Conservation (phyloP, 1,140 invertebrate genomes). For the Magallana ariakensis region DNA sequence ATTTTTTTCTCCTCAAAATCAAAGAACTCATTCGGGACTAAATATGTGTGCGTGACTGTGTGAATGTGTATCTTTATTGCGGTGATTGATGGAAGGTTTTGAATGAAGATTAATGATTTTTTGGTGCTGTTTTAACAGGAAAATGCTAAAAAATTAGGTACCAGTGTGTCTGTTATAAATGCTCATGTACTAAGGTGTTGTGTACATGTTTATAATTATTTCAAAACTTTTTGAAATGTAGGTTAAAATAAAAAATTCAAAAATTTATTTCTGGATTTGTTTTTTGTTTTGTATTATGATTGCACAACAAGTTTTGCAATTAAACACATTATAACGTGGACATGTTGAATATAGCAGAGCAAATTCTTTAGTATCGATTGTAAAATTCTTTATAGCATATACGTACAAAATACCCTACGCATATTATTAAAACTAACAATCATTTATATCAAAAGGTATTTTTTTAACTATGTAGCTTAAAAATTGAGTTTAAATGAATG, state of each 20-base stretch:
- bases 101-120: not conserved
- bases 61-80: conserved; percentile 3
- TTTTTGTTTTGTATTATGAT: not conserved
- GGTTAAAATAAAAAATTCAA: conserved; percentile 38
- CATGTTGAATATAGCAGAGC: too few species aligned
- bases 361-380: too few species aligned
- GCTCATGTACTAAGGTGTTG: conserved; percentile 33
- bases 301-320: too few species aligned
- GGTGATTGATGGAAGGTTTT: not conserved
- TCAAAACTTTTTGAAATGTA: not conserved
- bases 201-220: conserved; percentile 30
- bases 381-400: too few species aligned
- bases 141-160: not conserved
- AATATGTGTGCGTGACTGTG: conserved; percentile 33
- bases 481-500: too few species aligned
- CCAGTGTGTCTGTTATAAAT: conserved; percentile 27
- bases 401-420: too few species aligned
- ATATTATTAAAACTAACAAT: too few species aligned
- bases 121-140: not conserved
- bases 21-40: conserved; percentile 18
- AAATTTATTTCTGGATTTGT: not conserved
- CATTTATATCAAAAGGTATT: too few species aligned
- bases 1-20: conserved; percentile 14
- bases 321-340: too few species aligned
- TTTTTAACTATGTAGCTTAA: too few species aligned